Percentiles rank a stretch among this genome's conserved stretches.
These are phyloP conservation scores for Nemotelus pantherinus DNA, from an alignment of 2,888 invertebrate species.

Conservation along the genomic window DNA sequence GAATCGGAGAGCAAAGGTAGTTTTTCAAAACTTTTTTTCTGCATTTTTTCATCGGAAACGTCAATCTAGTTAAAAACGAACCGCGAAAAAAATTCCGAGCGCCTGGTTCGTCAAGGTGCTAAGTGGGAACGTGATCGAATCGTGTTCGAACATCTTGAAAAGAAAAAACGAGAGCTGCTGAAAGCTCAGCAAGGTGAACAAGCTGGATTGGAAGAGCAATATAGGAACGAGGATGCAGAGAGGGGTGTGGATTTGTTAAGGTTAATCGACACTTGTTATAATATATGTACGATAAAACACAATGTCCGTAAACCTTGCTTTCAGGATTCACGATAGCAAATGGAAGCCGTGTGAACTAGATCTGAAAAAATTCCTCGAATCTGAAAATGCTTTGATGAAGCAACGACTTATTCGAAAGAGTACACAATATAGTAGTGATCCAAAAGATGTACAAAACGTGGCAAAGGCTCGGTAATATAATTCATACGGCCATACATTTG, in stretches of 20 bases:
- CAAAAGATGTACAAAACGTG: constrained; percentile 59
- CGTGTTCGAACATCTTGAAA: constrained; percentile 60
- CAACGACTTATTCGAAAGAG: constrained; percentile 57
- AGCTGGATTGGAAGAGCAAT: constrained; percentile 58
- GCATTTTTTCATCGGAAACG: constrained; percentile 15
- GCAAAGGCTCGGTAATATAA: constrained; percentile 59
- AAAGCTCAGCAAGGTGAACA: constrained; percentile 57
- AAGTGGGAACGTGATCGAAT: constrained; percentile 64
- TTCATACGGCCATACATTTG: not conserved
- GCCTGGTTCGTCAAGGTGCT: constrained; percentile 61
- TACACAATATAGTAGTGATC: constrained; percentile 59
- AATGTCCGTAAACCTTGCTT: not conserved
- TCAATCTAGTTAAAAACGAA: constrained; percentile 62
- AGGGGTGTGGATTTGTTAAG: constrained; percentile 61
- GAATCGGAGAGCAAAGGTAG: constrained; percentile 67
- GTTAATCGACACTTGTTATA: constrained; percentile 54
- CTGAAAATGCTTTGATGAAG: constrained; percentile 60
- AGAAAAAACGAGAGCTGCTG: constrained; percentile 56
- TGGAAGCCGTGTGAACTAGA: constrained; percentile 62
- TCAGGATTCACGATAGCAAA: constrained; percentile 61
- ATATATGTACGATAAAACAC: not conserved
- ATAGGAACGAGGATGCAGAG: constrained; percentile 59
- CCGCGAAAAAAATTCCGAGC: constrained; percentile 63
- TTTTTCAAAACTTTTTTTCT: constrained; percentile 3
- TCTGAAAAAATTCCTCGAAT: constrained; percentile 60